Evolutionary conservation across 2,113 vertebrate species (phyloP).

Genomic region (Anarhynchus alexandrinus): DNA sequence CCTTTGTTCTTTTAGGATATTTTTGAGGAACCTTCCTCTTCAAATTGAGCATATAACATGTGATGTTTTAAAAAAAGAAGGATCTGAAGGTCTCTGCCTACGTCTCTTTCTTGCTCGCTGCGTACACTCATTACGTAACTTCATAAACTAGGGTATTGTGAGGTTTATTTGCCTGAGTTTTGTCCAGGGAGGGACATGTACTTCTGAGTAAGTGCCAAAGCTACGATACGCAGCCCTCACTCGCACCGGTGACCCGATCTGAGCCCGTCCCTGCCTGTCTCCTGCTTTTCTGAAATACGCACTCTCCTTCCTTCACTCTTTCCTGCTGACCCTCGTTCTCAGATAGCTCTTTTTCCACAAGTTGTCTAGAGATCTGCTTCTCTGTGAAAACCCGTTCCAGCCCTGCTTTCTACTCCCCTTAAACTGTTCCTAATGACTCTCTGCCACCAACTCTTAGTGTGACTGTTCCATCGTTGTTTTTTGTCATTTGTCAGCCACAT

Average conservation of each 20-base stretch:
- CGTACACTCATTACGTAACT: not conserved
- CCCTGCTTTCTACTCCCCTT: not conserved
- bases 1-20: conserved; percentile 11
- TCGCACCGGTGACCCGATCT: fast-evolving
- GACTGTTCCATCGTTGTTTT: not conserved
- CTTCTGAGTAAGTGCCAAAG: not conserved
- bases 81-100: not conserved
- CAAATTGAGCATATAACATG: not conserved
- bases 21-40: not conserved
- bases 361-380: not conserved
- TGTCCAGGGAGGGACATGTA: not conserved
- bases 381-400: not conserved
- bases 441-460: not conserved
- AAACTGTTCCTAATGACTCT: not conserved
- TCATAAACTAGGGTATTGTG: not conserved
- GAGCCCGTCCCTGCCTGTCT: not conserved
- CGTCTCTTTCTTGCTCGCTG: not conserved
- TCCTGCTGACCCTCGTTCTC: not conserved
- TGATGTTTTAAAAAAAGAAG: not conserved
- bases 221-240: not conserved
- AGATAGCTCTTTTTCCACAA: not conserved
- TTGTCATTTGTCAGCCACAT: not conserved
- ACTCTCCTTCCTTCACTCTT: not conserved
- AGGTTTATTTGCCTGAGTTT: not conserved
- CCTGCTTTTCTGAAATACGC: not conserved